Conservation (phyloP, 2,888 invertebrate species). For the Folsomia manolachei region DNA sequence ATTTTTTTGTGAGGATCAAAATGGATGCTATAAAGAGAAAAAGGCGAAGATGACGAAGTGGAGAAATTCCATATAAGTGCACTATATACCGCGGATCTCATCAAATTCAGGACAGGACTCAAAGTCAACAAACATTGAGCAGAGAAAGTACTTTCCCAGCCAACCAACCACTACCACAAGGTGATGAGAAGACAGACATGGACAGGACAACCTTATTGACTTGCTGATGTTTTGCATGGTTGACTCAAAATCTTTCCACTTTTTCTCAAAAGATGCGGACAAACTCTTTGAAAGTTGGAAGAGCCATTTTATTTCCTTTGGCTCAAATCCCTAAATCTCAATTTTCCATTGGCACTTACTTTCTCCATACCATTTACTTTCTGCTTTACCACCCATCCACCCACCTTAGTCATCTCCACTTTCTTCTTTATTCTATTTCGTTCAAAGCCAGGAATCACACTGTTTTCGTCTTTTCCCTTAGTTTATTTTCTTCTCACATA, state of each 20-base stretch:
- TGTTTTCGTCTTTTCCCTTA: too few relatives aligned
- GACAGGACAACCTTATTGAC: slow-evolving; percentile 16
- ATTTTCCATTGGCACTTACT: not conserved
- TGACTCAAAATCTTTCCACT: slow-evolving; percentile 18
- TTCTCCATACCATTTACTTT: not conserved
- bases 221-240: slow-evolving; percentile 25
- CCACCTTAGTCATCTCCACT: not conserved
- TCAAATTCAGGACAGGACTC: too few relatives aligned
- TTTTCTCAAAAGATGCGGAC: not conserved
- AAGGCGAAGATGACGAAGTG: not conserved
- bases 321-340: not conserved
- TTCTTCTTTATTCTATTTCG: too few relatives aligned
- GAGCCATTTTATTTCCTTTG: not conserved
- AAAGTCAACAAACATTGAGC: too few relatives aligned
- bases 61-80: too few relatives aligned
- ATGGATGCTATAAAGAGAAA: not conserved
- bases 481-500: too few relatives aligned
- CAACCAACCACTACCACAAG: not conserved
- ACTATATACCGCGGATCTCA: too few relatives aligned
- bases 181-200: not conserved
- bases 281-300: slow-evolving; percentile 15
- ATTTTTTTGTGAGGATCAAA: not conserved
- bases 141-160: too few relatives aligned
- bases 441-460: too few relatives aligned
- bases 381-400: too few relatives aligned